These are phyloP conservation scores for Tautogolabrus adspersus DNA, from an alignment of 2,113 vertebrate genomes.

Conservation along the genomic window DNA sequence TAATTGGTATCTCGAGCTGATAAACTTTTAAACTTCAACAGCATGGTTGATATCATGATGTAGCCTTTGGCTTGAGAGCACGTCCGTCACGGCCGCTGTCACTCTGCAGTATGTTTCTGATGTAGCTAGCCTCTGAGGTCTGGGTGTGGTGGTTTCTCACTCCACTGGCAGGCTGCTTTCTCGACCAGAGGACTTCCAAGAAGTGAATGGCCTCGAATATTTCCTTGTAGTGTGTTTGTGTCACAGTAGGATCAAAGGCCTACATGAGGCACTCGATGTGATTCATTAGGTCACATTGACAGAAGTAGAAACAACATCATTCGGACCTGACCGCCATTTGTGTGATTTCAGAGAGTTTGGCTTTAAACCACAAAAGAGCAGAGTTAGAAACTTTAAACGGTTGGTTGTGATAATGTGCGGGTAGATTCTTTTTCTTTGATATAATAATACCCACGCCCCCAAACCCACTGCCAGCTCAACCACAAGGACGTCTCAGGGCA, in stretches of 20 bases:
- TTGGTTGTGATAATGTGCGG: slow-evolving; percentile 29
- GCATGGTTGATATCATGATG: not conserved
- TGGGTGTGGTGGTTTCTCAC: slow-evolving; percentile 67
- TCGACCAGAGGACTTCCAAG: slow-evolving; percentile 21
- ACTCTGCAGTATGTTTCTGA: slow-evolving; percentile 10
- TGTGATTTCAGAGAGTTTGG: slow-evolving; percentile 6
- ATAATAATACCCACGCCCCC: slow-evolving; percentile 51
- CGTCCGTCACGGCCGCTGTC: slow-evolving; percentile 17
- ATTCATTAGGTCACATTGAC: slow-evolving; percentile 6
- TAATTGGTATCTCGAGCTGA: slow-evolving; percentile 20
- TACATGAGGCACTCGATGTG: not conserved
- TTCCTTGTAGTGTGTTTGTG: slow-evolving; percentile 22
- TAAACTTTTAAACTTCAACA: not conserved
- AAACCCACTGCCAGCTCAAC: slow-evolving; percentile 27
- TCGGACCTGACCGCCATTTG: slow-evolving; percentile 20
- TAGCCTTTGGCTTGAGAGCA: not conserved
- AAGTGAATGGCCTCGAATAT: slow-evolving; percentile 21
- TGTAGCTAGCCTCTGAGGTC: slow-evolving; percentile 33
- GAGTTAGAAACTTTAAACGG: slow-evolving; percentile 32
- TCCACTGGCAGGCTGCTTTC: slow-evolving; percentile 34
- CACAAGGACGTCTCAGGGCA: slow-evolving; percentile 5
- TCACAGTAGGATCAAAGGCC: slow-evolving; percentile 3
- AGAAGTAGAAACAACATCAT: slow-evolving; percentile 3
- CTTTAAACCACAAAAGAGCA: slow-evolving; percentile 44
- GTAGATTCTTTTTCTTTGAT: slow-evolving; percentile 14